Conservation (phyloP, 2,888 invertebrate species). For the Hypolimnas misippus region DNA sequence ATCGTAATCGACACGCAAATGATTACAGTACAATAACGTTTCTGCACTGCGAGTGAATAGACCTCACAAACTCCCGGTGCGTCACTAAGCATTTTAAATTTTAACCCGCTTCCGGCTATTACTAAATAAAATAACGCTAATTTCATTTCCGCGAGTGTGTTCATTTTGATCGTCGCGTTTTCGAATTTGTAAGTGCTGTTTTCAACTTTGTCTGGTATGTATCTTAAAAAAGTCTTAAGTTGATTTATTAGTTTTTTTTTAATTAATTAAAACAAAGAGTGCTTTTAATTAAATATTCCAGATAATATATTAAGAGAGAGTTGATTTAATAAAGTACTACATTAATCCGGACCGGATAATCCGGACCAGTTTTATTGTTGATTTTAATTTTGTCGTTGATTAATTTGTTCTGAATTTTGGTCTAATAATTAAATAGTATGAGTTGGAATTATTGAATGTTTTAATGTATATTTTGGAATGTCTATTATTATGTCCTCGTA, state of each 20-base stretch:
- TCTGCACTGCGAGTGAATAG: background rate
- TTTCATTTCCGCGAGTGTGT: background rate
- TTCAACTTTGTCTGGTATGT: background rate
- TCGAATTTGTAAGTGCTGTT: background rate
- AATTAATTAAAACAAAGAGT: too few species aligned
- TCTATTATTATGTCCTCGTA: too few species aligned
- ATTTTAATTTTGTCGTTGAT: too few species aligned
- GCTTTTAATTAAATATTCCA: too few species aligned
- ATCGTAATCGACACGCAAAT: constrained; percentile 6
- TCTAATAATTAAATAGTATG: too few species aligned
- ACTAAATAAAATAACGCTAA: background rate
- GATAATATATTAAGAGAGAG: too few species aligned
- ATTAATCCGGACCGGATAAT: too few species aligned
- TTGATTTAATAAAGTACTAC: too few species aligned
- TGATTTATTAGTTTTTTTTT: background rate
- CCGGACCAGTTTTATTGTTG: too few species aligned
- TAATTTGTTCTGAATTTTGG: too few species aligned
- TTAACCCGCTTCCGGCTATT: background rate
- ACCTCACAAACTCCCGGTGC: background rate
- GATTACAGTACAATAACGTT: background rate
- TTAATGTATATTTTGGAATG: too few species aligned
- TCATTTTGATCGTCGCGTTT: background rate
- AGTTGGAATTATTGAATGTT: too few species aligned
- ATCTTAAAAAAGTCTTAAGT: background rate
- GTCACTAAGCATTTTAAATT: background rate